Evolutionary conservation across 2,797 vertebrate genomes (phyloP), one percentile per base, ranked within the genome.

Genomic region (Syndactyla subalaris): DNA sequence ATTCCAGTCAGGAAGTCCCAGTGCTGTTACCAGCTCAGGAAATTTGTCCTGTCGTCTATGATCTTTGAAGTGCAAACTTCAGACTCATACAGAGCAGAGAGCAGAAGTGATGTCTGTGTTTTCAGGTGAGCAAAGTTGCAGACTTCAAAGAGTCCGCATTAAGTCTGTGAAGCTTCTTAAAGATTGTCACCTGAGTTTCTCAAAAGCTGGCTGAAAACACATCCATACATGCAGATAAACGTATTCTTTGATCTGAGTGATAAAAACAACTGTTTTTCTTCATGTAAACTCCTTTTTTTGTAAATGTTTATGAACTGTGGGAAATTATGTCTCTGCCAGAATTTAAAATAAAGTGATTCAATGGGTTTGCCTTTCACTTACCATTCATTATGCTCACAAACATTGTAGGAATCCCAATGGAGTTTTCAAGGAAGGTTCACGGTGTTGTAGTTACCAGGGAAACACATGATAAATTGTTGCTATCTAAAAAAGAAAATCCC

Each of bases 231-330:
- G 62, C 83, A 93, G 92, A 93, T 95, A 96, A 96, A 95, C 0
- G 4, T 29, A 45, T 85, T 89, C 92, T 96, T 97, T 97, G 93
- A 96, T 96, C 94, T 82, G 46, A 65, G 32, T 52, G 77, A 95
- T 94, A 92, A 94, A 95, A 96, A 94, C 90, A 96, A 92, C 89
- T 85, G 67, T 14, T 95, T 96, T 95, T 90, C 74, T 93, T 49
- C 87, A 59, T 95, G 92, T 95, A 95, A 95, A 94, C 79, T 85
- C 62, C 58, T 78, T 79, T 92, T 96, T 96, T 95, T 48, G 48
- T 95, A 96, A 97, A 96, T 94, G 96, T 95, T 96, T 96, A 96
- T 96, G 94, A 97, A 93, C 88, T 86, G 89, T 83, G 77, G 94
- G 91, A 96, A 96, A 96, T 95, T 92, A 94, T 59, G 78, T 93